Conservation (phyloP, 2,113 vertebrate species). For the Pseudorectes ferrugineus region DNA sequence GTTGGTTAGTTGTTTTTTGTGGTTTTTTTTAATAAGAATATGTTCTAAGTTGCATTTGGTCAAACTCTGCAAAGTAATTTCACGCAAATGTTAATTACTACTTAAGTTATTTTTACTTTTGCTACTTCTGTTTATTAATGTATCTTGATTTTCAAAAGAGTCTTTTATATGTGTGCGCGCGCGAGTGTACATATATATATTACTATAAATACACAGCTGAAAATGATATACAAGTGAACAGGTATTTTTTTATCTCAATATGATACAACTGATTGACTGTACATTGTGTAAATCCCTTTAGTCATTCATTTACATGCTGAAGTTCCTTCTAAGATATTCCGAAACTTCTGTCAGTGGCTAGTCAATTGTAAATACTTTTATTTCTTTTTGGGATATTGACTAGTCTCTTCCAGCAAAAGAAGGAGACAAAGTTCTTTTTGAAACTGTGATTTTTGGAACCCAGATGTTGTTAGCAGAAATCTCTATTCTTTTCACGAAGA, state of each 20-base stretch:
- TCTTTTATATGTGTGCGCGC: background rate
- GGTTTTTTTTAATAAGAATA: constrained; percentile 48
- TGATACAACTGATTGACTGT: constrained; percentile 50
- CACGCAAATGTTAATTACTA: constrained; percentile 71
- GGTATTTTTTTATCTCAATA: constrained; percentile 69
- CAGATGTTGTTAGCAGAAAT: constrained; percentile 43
- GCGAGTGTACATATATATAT: background rate
- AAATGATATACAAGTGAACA: constrained; percentile 72
- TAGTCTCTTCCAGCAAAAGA: background rate
- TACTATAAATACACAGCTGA: constrained; percentile 74
- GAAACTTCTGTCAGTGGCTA: constrained; percentile 35
- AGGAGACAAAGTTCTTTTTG: constrained; percentile 8
- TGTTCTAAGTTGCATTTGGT: constrained; percentile 73
- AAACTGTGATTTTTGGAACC: constrained; percentile 49
- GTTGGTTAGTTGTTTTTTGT: background rate
- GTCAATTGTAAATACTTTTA: constrained; percentile 47
- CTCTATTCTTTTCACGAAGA: constrained; percentile 34
- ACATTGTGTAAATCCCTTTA: constrained; percentile 20
- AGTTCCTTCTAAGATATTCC: constrained; percentile 31
- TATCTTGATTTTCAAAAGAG: constrained; percentile 67
- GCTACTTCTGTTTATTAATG: constrained; percentile 69
- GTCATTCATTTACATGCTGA: constrained; percentile 29
- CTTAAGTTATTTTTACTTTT: constrained; percentile 77
- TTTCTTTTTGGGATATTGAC: background rate
- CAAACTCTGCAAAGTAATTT: constrained; percentile 70